A percentile compares a stretch with the other conserved stretches of the same genome.
These are phyloP conservation scores for Pangasius mekongensis DNA, from an alignment of 2,797 vertebrate species.

Conservation along the genomic window DNA sequence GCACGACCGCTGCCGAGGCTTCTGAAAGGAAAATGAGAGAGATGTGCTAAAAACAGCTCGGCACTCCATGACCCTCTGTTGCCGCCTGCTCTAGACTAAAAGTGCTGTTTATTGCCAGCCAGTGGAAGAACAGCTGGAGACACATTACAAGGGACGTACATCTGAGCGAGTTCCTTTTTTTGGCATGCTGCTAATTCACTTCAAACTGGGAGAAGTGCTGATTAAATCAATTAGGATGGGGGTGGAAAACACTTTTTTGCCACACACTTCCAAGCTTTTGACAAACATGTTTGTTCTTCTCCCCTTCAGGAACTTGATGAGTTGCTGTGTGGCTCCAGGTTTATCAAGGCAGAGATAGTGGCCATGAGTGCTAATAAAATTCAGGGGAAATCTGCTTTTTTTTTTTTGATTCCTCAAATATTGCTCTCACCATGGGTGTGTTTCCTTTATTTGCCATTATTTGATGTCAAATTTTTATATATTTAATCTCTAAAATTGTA, in stretches of 20 bases:
- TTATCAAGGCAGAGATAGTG: slow-evolving; percentile 55
- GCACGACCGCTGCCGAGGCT: neutral
- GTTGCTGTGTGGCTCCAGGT: slow-evolving; percentile 44
- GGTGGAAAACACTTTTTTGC: slow-evolving; percentile 58
- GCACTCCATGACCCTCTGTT: slow-evolving; percentile 41
- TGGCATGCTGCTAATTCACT: slow-evolving; percentile 60
- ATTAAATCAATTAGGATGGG: slow-evolving; percentile 67
- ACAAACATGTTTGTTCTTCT: slow-evolving; percentile 67
- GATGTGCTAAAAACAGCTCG: slow-evolving; percentile 43
- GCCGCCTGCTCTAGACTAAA: slow-evolving; percentile 42
- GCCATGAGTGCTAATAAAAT: slow-evolving; percentile 4
- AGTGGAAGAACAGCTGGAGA: slow-evolving; percentile 51
- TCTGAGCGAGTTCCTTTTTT: slow-evolving; percentile 42
- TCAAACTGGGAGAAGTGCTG: slow-evolving; percentile 65
- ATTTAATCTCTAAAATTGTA: neutral
- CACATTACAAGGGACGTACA: slow-evolving; percentile 48
- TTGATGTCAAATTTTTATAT: neutral
- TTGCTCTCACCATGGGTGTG: neutral
- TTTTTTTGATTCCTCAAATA: neutral
- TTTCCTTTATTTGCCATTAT: neutral
- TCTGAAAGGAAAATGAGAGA: slow-evolving; percentile 31
- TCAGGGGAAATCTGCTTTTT: neutral
- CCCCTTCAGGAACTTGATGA: slow-evolving; percentile 43
- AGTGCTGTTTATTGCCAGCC: slow-evolving; percentile 46
- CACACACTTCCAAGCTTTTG: slow-evolving; percentile 46